Percentiles rank a stretch among this genome's conserved stretches.
These are phyloP conservation scores for Takifugu ocellatus DNA, from an alignment of 2,797 vertebrate genomes.

Conservation along the genomic window DNA sequence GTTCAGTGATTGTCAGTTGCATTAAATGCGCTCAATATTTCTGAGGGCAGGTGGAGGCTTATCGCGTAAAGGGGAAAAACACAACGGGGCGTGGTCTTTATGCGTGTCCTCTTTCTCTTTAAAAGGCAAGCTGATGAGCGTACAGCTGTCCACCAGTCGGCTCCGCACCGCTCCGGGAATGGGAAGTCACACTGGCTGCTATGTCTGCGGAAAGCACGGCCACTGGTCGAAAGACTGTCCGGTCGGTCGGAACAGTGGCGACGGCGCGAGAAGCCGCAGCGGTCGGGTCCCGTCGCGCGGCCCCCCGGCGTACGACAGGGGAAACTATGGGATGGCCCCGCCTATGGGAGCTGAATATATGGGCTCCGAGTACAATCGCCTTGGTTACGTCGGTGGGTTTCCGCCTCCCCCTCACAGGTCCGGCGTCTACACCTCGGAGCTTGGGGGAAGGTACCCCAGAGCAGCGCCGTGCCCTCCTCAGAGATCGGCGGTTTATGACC, in stretches of 20 bases:
- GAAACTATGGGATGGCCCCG: constrained; percentile 55
- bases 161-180: constrained; percentile 91
- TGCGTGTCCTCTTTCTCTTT: constrained; percentile 78
- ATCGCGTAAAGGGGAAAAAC: constrained; percentile 39
- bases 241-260: constrained; percentile 75
- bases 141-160: constrained; percentile 93
- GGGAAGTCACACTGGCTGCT: constrained; percentile 87
- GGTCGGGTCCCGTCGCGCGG: constrained; percentile 42
- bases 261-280: constrained; percentile 41
- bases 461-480: constrained; percentile 51
- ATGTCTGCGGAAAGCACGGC: constrained; percentile 84
- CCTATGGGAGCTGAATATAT: constrained; percentile 55
- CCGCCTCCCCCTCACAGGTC: constrained; percentile 60
- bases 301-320: constrained; percentile 54
- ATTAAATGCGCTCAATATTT: constrained; percentile 34
- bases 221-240: constrained; percentile 98
- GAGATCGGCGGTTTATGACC: constrained; percentile 55
- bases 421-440: constrained; percentile 53
- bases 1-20: constrained; percentile 20
- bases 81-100: constrained; percentile 43
- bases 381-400: constrained; percentile 52
- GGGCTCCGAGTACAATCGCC: constrained; percentile 66
- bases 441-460: constrained; percentile 48
- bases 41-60: constrained; percentile 52
- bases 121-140: constrained; percentile 92